Evolutionary conservation across 2,888 invertebrate species (phyloP).

Genomic region (Aphodius sticticus): DNA sequence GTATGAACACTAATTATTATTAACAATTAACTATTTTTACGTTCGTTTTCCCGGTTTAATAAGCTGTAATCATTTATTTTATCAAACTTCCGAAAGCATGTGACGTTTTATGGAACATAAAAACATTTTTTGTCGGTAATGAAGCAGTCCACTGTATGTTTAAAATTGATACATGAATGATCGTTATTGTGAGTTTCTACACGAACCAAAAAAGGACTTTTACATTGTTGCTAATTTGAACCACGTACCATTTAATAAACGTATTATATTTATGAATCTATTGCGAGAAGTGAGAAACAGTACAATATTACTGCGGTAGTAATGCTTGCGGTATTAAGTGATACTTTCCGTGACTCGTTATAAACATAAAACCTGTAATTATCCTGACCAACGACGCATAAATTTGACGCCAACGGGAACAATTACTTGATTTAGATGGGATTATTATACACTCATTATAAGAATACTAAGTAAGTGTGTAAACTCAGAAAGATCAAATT

Average conservation of each 20-base stretch:
- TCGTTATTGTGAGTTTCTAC: neutral
- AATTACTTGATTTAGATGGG: neutral
- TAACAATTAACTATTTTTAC: too few relatives aligned
- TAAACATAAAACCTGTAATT: neutral
- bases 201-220: neutral
- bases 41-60: too few relatives aligned
- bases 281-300: neutral
- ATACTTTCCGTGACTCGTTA: neutral
- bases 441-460: neutral
- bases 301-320: neutral
- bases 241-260: neutral
- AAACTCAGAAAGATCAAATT: too few relatives aligned
- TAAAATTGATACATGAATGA: neutral
- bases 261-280: neutral
- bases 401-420: neutral
- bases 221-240: conserved; percentile 4
- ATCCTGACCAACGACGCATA: neutral
- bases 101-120: too few relatives aligned
- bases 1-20: too few relatives aligned
- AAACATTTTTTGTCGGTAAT: too few relatives aligned
- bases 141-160: too few relatives aligned
- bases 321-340: neutral
- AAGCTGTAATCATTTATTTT: too few relatives aligned
- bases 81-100: too few relatives aligned
- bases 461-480: too few relatives aligned